Base-by-base conservation (phyloP, 2,797 vertebrate species). In the Bovichtus diacanthus region DNA sequence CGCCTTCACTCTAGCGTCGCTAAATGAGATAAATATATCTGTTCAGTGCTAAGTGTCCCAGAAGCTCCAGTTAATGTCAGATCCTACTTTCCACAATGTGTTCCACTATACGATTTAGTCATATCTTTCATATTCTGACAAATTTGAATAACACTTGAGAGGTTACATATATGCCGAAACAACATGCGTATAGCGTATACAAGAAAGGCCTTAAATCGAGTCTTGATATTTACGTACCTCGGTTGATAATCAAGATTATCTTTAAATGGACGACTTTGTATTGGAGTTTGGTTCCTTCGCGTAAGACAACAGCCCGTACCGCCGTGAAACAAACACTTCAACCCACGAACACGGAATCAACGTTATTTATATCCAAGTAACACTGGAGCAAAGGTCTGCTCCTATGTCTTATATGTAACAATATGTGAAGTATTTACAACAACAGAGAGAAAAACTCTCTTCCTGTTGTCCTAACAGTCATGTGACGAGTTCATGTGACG, bases 381-480 rank as follows among this genome's bases (percentile, higher is more conserved):
- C 16, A 9, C 1, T 9, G 27, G 4, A 7, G 15, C 7, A 9
- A n/a, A n/a, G 2, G 50, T 1, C 3, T 25, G 31, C 54, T 39
- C 5, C 41, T 44, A 39, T 3, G 25, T 9, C 53, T 29, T 27
- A 25, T 31, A 5, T 9, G 9, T 2, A 0, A 31, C 34, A n/a
- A 41, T 29, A 6, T 1, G 2, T 3, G 2, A 65, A 58, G 68
- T 16, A 29, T 49, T 60, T 39, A 53, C 34, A 53, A 19, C 55
- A 61, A 50, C 44, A 4, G n/a, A 54, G 50, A 34, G 1, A n/a
- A 19, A 49, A 58, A 66, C 10, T 41, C 44, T 49, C 80, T 87
- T 90, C 88, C 90, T 85, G 85, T 70, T 82, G 31, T 70, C 41
- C 61, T 44, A 62, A 76, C 23, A 34, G 81, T 91, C 90, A 91